A percentile compares a stretch with the other conserved stretches of the same genome.
Conservation (phyloP, 2,797 vertebrate genomes). For the Molossus molossus region DNA sequence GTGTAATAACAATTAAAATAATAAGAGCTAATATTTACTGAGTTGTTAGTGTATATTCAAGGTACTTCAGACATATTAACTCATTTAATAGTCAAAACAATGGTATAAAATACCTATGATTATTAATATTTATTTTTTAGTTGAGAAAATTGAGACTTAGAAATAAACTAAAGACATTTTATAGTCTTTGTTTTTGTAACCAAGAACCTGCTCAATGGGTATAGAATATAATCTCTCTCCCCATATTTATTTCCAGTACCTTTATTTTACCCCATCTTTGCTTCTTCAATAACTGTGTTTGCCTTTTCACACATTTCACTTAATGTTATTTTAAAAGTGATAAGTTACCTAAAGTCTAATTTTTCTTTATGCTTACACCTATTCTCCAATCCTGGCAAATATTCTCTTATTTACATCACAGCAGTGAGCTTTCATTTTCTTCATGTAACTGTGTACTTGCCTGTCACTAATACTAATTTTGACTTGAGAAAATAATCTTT, state of each 20-base stretch:
- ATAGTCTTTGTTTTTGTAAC: background rate
- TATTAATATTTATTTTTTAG: background rate
- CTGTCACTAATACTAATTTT: constrained; percentile 81
- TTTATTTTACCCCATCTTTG: background rate
- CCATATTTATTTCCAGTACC: background rate
- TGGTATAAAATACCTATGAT: background rate
- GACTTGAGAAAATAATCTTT: constrained; percentile 82
- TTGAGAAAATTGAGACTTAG: background rate
- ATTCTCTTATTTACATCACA: background rate
- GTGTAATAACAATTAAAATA: constrained; percentile 10
- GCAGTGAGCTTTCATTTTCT: constrained; percentile 70
- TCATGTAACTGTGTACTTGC: constrained; percentile 76
- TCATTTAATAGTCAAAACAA: background rate
- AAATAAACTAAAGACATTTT: background rate
- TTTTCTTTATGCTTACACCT: constrained; percentile 50
- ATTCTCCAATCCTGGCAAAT: background rate
- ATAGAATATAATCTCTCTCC: background rate
- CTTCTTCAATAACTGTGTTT: background rate
- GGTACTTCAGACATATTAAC: background rate
- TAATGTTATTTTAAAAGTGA: constrained; percentile 25
- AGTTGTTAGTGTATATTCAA: background rate
- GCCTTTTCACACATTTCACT: background rate
- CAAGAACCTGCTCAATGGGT: background rate
- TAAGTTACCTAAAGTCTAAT: constrained; percentile 8
- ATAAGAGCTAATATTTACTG: background rate